These are phyloP conservation scores for Champsocephalus gunnari DNA, from an alignment of 2,797 vertebrate species.

Conservation along the genomic window DNA sequence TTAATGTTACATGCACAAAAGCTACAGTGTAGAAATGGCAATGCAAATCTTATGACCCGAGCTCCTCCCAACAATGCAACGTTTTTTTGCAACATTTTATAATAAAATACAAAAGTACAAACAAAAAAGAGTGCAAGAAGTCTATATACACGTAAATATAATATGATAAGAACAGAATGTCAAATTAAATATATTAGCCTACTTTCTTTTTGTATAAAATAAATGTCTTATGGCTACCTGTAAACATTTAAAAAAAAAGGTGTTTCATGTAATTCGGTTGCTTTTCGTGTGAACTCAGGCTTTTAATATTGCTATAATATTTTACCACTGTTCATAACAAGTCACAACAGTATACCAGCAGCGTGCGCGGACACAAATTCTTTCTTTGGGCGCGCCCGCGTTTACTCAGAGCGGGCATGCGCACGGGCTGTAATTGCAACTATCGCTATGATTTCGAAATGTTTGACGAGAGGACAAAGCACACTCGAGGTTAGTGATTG, in stretches of 20 bases:
- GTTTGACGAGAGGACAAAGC: conserved; percentile 45
- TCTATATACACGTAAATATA: no score
- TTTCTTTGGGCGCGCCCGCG: conserved; percentile 62
- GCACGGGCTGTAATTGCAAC: conserved; percentile 31
- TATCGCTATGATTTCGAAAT: conserved; percentile 51
- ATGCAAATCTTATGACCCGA: no score
- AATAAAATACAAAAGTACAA: no score
- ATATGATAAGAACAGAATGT: no score
- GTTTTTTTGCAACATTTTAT: no score
- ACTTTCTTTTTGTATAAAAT: background rate
- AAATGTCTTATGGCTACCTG: background rate
- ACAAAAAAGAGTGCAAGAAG: no score
- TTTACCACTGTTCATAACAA: conserved; percentile 52
- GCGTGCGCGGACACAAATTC: conserved; percentile 52
- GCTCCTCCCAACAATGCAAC: no score
- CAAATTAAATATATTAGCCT: no score
- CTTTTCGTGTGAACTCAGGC: background rate
- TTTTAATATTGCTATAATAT: background rate
- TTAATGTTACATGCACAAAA: no score
- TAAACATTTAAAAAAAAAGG: background rate
- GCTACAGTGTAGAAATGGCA: no score
- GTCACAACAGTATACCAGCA: conserved; percentile 56
- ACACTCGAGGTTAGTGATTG: conserved; percentile 23
- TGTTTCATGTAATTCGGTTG: background rate
- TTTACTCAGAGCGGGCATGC: conserved; percentile 42